Evolutionary conservation across 2,113 vertebrate genomes (phyloP).

Genomic region (Alligator mississippiensis): DNA sequence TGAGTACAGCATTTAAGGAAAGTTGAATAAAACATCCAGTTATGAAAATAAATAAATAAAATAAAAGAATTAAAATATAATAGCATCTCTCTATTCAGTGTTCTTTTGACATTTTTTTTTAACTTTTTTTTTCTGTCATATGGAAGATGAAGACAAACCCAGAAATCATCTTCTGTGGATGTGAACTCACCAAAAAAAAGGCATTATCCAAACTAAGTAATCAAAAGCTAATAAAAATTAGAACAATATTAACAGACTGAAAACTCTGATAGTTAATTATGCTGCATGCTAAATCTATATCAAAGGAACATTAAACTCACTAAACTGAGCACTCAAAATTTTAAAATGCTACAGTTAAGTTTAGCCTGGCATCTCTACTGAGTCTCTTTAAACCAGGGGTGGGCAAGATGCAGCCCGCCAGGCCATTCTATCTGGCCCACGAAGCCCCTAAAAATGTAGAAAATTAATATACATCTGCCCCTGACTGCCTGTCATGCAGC

Average conservation of each 20-base stretch:
- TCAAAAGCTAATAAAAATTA: background rate
- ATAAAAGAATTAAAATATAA: background rate
- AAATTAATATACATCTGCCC: no score
- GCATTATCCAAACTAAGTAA: background rate
- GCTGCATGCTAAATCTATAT: background rate
- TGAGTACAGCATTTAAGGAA: background rate
- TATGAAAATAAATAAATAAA: background rate
- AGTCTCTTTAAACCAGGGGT: background rate
- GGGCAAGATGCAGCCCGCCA: no score
- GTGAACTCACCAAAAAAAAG: background rate
- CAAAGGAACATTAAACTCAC: background rate
- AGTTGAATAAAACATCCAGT: background rate
- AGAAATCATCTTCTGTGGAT: background rate
- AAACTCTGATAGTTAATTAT: background rate
- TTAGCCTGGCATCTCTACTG: background rate
- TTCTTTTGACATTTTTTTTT: background rate
- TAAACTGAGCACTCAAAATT: background rate
- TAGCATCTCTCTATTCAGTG: background rate
- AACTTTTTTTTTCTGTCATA: background rate
- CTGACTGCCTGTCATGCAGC: no score
- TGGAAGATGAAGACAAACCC: background rate
- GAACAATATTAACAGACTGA: background rate
- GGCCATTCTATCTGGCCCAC: no score
- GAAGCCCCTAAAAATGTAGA: no score
- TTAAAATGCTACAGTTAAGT: background rate